Evolutionary conservation across 2,888 invertebrate genomes (phyloP).

Genomic region (Heteromyza rotundicornis): DNA sequence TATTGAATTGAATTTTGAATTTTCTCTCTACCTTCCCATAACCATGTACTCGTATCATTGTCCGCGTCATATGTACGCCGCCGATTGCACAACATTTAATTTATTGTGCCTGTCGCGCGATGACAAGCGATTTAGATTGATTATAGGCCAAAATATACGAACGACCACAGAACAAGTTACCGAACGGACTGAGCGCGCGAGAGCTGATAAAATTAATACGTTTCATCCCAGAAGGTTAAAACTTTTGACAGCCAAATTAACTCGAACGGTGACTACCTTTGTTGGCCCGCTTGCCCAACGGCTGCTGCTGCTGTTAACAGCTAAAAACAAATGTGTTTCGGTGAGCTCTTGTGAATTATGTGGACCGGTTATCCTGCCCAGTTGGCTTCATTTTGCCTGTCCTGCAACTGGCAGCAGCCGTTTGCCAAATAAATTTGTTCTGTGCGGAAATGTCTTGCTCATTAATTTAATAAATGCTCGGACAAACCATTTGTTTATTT

Average conservation of each 20-base stretch:
- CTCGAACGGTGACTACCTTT: neutral
- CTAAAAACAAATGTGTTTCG: neutral
- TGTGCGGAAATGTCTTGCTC: slow-evolving; percentile 20
- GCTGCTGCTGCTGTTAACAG: slow-evolving; percentile 3
- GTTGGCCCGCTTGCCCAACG: neutral
- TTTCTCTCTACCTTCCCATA: too few species aligned
- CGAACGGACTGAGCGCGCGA: neutral
- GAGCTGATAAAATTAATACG: neutral
- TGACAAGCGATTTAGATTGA: slow-evolving; percentile 51
- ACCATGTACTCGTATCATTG: too few species aligned
- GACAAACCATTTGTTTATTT: slow-evolving; percentile 9
- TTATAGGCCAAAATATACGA: slow-evolving; percentile 24
- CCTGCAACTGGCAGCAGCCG: slow-evolving; percentile 3
- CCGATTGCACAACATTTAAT: slow-evolving; percentile 26
- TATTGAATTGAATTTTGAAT: too few species aligned
- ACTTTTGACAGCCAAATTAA: slow-evolving; percentile 6
- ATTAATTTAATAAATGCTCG: slow-evolving; percentile 23
- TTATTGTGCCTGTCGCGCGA: slow-evolving; percentile 25
- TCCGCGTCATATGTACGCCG: too few species aligned
- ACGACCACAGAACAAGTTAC: too few species aligned
- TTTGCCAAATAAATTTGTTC: slow-evolving; percentile 24
- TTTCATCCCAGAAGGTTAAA: neutral
- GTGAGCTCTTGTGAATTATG: neutral
- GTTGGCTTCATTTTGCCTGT: neutral
- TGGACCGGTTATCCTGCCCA: neutral